phyloP scores from a whole-genome alignment of 2,888 invertebrate genomes.

The Tinea trinotella region DNA sequence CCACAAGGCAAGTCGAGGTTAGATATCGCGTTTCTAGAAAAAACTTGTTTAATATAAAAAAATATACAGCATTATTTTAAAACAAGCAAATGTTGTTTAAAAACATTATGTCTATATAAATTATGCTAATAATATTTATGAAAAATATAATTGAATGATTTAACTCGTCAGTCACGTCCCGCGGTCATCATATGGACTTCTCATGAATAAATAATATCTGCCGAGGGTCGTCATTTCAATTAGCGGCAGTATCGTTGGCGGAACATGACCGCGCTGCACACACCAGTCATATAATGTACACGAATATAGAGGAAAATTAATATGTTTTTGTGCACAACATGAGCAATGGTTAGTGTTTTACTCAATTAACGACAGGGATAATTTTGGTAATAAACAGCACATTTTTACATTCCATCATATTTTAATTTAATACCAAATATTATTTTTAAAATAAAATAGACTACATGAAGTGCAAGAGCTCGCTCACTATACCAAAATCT shows the following conservation, averaged over 20 bases:
- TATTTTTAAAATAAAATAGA: no score
- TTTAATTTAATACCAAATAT: no score
- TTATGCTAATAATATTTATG: slow-evolving; percentile 27
- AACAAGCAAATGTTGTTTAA: no score
- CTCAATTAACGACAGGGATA: background rate
- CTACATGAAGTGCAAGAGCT: no score
- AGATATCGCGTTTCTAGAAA: no score
- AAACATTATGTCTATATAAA: no score
- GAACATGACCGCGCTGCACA: slow-evolving; percentile 38
- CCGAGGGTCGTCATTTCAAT: slow-evolving; percentile 70
- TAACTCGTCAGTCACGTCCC: slow-evolving; percentile 66
- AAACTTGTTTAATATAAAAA: no score
- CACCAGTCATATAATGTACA: background rate
- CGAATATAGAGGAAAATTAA: background rate
- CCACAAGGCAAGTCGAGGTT: no score
- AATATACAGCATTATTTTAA: no score
- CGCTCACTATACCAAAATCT: no score
- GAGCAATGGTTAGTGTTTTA: background rate
- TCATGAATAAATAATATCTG: slow-evolving; percentile 70
- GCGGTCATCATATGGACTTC: slow-evolving; percentile 63
- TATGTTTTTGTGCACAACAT: background rate
- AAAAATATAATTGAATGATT: slow-evolving; percentile 68
- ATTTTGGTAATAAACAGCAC: no score
- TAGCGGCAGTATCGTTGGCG: slow-evolving; percentile 65
- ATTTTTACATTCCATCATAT: no score